Evolutionary conservation across 2,888 invertebrate species (phyloP).

Genomic region (Mechanitis mazaeus): DNA sequence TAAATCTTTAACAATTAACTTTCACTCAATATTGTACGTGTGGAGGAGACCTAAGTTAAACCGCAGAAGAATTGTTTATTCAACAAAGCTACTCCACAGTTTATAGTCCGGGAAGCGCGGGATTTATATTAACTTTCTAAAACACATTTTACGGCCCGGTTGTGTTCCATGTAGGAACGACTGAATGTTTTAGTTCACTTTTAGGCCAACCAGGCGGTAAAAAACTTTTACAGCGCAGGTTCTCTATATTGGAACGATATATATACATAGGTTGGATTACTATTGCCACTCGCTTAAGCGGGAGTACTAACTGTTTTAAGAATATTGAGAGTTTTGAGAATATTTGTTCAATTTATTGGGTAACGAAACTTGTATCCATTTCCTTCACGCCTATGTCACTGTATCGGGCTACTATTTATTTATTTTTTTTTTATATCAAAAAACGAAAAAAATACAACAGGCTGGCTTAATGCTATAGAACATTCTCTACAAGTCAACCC

Average conservation of each 20-base stretch:
- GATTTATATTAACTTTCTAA: conserved; percentile 7
- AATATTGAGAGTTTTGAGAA: no score
- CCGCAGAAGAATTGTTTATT: conserved; percentile 6
- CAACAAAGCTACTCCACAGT: conserved; percentile 5
- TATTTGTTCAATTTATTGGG: no score
- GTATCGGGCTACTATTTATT: not conserved
- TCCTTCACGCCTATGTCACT: not conserved
- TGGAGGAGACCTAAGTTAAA: not conserved
- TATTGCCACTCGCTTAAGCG: not conserved
- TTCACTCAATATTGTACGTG: not conserved
- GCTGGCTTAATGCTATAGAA: no score
- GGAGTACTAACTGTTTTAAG: no score
- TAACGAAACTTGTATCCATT: not conserved
- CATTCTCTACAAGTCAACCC: no score
- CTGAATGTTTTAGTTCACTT: conserved; percentile 4
- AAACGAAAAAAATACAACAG: no score
- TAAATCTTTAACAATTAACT: no score
- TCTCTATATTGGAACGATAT: not conserved
- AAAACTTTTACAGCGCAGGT: not conserved
- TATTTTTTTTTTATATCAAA: no score
- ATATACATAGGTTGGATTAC: not conserved
- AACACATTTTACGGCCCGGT: conserved; percentile 5
- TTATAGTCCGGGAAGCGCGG: conserved; percentile 2
- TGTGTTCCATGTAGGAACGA: not conserved
- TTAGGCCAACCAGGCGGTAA: not conserved